A percentile compares a stretch with the other conserved stretches of the same genome.
Conservation (phyloP, 2,797 vertebrate genomes). For the Erithacus rubecula region DNA sequence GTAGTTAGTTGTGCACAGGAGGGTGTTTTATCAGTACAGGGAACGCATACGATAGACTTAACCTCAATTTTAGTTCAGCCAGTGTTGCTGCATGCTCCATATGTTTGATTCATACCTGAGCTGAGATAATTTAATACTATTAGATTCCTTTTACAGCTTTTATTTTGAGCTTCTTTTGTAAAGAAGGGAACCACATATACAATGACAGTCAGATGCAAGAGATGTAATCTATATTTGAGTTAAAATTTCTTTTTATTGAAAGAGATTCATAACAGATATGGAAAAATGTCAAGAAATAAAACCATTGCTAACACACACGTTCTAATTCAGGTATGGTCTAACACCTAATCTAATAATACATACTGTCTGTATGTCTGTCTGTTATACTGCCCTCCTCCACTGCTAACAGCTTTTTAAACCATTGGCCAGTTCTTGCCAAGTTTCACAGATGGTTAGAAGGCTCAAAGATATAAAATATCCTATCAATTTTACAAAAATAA, state of each 20-base stretch:
- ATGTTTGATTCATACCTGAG: not conserved
- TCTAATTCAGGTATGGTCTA: not conserved
- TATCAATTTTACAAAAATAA: constrained; percentile 14
- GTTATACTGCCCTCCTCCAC: constrained; percentile 6
- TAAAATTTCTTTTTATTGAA: not conserved
- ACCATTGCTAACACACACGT: not conserved
- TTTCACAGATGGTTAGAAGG: constrained; percentile 40
- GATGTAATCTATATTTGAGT: not conserved
- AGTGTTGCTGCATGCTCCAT: not conserved
- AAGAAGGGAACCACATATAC: not conserved
- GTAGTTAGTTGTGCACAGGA: not conserved
- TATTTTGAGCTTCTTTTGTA: not conserved
- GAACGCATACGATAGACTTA: not conserved
- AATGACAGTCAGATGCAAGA: not conserved
- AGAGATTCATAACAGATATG: not conserved
- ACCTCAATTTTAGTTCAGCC: not conserved
- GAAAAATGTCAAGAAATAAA: not conserved
- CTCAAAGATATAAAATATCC: constrained; percentile 18
- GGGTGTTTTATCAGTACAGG: not conserved
- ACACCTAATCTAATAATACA: constrained; percentile 22
- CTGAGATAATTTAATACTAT: not conserved
- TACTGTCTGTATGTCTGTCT: not conserved
- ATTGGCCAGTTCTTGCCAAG: constrained; percentile 34
- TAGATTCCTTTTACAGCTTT: not conserved
- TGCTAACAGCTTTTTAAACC: constrained; percentile 6